Conservation (phyloP, 1,140 invertebrate genomes). For the Drosophila willistoni region DNA sequence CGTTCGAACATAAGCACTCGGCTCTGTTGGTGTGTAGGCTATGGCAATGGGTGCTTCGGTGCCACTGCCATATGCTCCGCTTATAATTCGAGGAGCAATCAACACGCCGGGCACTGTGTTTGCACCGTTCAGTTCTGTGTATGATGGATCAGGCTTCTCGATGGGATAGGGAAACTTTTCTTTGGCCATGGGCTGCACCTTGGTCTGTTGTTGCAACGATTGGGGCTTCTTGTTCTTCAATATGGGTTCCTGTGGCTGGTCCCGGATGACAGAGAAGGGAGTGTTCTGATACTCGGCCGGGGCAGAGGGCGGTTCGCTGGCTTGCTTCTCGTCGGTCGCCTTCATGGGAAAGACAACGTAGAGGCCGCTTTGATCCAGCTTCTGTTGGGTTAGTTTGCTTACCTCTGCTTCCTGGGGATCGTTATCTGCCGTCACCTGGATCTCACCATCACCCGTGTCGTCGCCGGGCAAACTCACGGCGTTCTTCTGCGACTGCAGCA, state of each 20-base stretch:
- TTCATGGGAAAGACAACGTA: slow-evolving; percentile 87
- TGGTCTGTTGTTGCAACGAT: slow-evolving; percentile 72
- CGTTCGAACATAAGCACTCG: slow-evolving; percentile 44
- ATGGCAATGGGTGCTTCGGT: slow-evolving; percentile 84
- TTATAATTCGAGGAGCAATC: slow-evolving; percentile 69
- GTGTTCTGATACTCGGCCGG: slow-evolving; percentile 79
- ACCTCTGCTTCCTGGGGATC: slow-evolving; percentile 71
- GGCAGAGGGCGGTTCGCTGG: slow-evolving; percentile 48
- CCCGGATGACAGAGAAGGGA: slow-evolving; percentile 80
- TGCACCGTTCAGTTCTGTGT: slow-evolving; percentile 51
- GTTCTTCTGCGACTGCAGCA: slow-evolving; percentile 85
- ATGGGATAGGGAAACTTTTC: slow-evolving; percentile 86
- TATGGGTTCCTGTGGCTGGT: slow-evolving; percentile 84
- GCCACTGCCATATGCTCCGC: slow-evolving; percentile 60
- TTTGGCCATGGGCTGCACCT: slow-evolving; percentile 69
- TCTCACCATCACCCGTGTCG: slow-evolving; percentile 70
- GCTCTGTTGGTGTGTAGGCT: slow-evolving; percentile 84
- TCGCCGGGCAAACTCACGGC: slow-evolving; percentile 54
- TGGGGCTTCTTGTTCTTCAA: slow-evolving; percentile 83
- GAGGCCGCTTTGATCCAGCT: slow-evolving; percentile 81
- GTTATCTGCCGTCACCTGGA: slow-evolving; percentile 73
- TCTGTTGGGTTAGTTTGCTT: slow-evolving; percentile 42
- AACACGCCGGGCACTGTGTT: slow-evolving; percentile 56
- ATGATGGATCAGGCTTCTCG: slow-evolving; percentile 84
- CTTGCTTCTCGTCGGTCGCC: slow-evolving; percentile 41